Percentiles rank a stretch among this genome's conserved stretches.
Conservation (phyloP, 2,888 invertebrate species). For the Prosopocoilus inquinatus region DNA sequence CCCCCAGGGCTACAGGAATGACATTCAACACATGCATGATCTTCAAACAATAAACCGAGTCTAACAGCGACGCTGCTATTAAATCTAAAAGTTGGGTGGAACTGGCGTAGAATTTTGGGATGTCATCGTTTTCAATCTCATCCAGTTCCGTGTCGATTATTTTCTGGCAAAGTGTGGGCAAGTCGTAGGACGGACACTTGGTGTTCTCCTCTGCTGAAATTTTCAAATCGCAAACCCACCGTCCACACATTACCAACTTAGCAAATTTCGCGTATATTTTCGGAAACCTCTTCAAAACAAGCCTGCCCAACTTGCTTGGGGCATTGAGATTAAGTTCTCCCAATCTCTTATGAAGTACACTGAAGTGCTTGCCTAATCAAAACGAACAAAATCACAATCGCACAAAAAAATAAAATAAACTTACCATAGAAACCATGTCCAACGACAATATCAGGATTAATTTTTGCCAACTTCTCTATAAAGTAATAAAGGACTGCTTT, state of each 20-base stretch:
- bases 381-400: background rate
- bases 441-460: constrained; percentile 91
- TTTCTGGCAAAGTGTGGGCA: too few relatives aligned
- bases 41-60: constrained; percentile 76
- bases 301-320: too few relatives aligned
- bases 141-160: constrained; percentile 60
- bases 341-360: background rate
- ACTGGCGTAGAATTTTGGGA: constrained; percentile 65
- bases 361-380: background rate
- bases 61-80: constrained; percentile 70
- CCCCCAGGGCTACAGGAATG: constrained; percentile 90
- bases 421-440: constrained; percentile 79
- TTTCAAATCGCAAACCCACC: constrained; percentile 83
- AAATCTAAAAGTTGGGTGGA: constrained; percentile 69
- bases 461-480: constrained; percentile 77
- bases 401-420: background rate
- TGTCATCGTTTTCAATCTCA: constrained; percentile 69
- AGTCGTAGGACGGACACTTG: too few relatives aligned
- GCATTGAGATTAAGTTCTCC: background rate
- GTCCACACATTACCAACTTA: constrained; percentile 60
- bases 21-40: constrained; percentile 90
- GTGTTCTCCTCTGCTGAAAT: constrained; percentile 77
- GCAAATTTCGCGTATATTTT: background rate
- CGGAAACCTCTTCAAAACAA: background rate
- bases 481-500: constrained; percentile 81